phyloP scores from a whole-genome alignment of 2,888 invertebrate genomes.

The Ornithoptera priamus region DNA sequence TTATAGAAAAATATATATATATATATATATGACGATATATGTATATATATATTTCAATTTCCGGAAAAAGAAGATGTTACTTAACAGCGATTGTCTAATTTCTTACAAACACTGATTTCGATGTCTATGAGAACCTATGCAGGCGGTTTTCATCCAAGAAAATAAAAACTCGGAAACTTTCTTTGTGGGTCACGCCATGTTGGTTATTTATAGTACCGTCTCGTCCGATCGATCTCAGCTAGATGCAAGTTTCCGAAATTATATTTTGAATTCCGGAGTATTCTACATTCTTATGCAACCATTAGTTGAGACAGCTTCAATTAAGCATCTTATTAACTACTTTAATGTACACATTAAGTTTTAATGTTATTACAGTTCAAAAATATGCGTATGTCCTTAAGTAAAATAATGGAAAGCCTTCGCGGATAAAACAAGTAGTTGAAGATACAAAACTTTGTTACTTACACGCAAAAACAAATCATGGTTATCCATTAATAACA shows the following conservation, averaged over 20 bases:
- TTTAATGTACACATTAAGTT: not conserved
- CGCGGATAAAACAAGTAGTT: conserved; percentile 10
- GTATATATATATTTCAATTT: not conserved
- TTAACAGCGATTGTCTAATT: conserved; percentile 23
- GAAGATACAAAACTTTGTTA: conserved; percentile 15
- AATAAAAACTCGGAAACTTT: conserved; percentile 39
- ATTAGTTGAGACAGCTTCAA: not conserved
- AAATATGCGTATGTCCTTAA: conserved; percentile 13
- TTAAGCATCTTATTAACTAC: not conserved
- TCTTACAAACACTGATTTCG: conserved; percentile 5
- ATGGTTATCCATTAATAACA: conserved; percentile 42
- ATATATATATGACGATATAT: no score
- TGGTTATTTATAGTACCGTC: conserved; percentile 47
- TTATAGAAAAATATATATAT: no score
- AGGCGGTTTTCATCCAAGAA: conserved; percentile 33
- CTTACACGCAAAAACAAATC: conserved; percentile 41
- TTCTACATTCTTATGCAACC: conserved; percentile 13
- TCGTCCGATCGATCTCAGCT: conserved; percentile 50
- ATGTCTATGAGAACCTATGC: conserved; percentile 6
- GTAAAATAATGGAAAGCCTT: conserved; percentile 9
- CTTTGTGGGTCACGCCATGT: conserved; percentile 47
- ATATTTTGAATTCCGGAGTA: conserved; percentile 33
- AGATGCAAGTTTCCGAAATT: conserved; percentile 53
- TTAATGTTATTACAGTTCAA: not conserved
- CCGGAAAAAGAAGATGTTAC: not conserved